Conservation (phyloP, 1,140 invertebrate genomes). For the Heliconius congener region DNA sequence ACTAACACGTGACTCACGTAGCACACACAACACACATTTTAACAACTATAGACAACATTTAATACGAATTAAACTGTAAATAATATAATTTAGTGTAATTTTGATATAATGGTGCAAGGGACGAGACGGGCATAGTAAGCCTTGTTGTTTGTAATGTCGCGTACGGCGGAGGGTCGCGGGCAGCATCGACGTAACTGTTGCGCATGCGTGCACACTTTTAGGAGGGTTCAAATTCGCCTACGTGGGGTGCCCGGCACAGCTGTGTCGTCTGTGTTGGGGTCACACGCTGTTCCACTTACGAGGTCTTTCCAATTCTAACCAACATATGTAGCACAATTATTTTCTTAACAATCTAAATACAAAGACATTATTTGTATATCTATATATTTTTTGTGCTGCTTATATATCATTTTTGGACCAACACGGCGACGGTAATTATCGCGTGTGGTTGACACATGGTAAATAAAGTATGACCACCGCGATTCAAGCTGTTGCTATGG, state of each 20-base stretch:
- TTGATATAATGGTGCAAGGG: conserved; percentile 43
- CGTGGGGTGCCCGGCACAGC: conserved; percentile 69
- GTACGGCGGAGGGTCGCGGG: conserved; percentile 51
- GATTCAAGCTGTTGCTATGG: conserved; percentile 42
- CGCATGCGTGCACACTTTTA: conserved; percentile 72
- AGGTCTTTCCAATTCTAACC: conserved; percentile 1
- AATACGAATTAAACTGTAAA: conserved; percentile 28
- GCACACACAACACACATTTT: conserved; percentile 64
- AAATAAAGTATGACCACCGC: conserved; percentile 49
- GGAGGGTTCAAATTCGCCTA: conserved; percentile 65
- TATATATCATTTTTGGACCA: conserved; percentile 20
- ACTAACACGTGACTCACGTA: conserved; percentile 53
- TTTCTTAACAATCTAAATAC: conserved; percentile 3
- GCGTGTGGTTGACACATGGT: conserved; percentile 47
- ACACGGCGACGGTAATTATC: conserved; percentile 30
- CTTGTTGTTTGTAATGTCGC: conserved; percentile 54
- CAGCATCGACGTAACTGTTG: conserved; percentile 59
- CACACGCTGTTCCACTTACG: conserved; percentile 46
- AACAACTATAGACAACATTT: conserved; percentile 14
- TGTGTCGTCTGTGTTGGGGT: conserved; percentile 50
- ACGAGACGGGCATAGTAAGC: conserved; percentile 59
- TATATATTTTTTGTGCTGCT: background rate
- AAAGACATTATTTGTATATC: background rate
- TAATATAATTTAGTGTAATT: conserved; percentile 40
- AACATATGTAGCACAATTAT: background rate